Evolutionary conservation across 2,797 vertebrate genomes (phyloP).

Genomic region (Ataeniobius toweri): DNA sequence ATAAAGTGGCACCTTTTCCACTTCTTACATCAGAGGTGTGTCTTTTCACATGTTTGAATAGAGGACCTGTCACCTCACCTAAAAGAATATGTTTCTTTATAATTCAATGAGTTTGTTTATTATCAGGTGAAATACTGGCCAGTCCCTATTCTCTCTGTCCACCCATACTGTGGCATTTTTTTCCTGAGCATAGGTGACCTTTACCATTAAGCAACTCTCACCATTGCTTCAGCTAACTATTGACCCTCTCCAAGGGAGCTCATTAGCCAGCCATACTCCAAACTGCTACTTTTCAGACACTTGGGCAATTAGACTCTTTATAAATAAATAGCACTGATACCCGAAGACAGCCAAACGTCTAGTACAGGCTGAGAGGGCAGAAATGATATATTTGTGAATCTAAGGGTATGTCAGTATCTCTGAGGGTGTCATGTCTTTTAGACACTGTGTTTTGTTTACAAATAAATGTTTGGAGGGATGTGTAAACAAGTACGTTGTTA

Average conservation of each 20-base stretch:
- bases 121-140: conserved; percentile 47
- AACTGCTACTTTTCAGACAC: conserved; percentile 64
- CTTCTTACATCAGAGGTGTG: conserved; percentile 21
- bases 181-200: conserved; percentile 69
- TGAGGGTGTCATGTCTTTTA: conserved; percentile 7
- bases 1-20: neutral
- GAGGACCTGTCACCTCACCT: conserved; percentile 37
- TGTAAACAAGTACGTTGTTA: neutral
- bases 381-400: conserved; percentile 13
- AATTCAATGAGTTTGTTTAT: conserved; percentile 52
- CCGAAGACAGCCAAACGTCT: conserved; percentile 49
- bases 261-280: conserved; percentile 70
- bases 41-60: conserved; percentile 24
- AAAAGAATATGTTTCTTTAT: conserved; percentile 41
- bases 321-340: conserved; percentile 72
- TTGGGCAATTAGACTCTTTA: conserved; percentile 70
- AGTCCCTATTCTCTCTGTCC: conserved; percentile 32
- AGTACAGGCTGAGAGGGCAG: conserved; percentile 30
- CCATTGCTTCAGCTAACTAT: conserved; percentile 67
- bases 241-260: conserved; percentile 68
- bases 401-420: conserved; percentile 9
- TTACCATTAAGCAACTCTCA: conserved; percentile 68
- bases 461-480: neutral
- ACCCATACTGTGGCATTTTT: conserved; percentile 66
- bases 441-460: neutral